Evolutionary conservation across 2,797 vertebrate genomes (phyloP), one percentile per base, ranked within the genome.

Genomic region (Oryzias sinensis): DNA sequence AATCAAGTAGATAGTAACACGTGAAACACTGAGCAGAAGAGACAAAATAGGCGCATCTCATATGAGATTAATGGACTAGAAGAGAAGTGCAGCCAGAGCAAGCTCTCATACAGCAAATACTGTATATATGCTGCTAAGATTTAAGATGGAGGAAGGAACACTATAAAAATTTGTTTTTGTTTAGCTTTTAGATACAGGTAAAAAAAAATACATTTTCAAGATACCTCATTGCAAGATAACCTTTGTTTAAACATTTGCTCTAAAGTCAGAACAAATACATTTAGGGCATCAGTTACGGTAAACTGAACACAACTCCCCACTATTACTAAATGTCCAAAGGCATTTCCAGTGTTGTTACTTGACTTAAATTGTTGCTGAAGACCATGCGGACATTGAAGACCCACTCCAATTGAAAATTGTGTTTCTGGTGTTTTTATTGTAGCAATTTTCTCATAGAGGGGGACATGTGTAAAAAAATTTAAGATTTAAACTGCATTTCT

Each of bases 1-100:
- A 88, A 82, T 88, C 71, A 65, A 27, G 59, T 49, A 79, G 85
- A 89, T 81, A 41, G 70, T 44, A 45, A 44, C 66, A 77, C 71
- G 63, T 74, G 70, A 49, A 62, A 41, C 5, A 27, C 43, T 56
- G 59, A 66, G 68, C 45, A 62, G 68, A 61, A 76, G 59, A 81
- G 56, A 65, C 54, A 73, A 50, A 80, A 79, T 57, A 74, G 68
- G 55, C 57, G 53, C 58, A 62, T 75, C 59, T 61, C 25, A 58
- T 78, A 69, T 59, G 65, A 41, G 55, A 70, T 48, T 70, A 69
- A 76, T 62, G 47, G 55, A 52, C 49, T 15, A 53, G 56, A 65
- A 49, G 41, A 69, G 56, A 76, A 68, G 51, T 51, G 22, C 16
- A 49, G 71, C 56, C 58, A 64, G 49, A 71, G 48, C 59, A 78